Conservation (phyloP, 2,888 invertebrate genomes). For the Polydesmus complanatus region DNA sequence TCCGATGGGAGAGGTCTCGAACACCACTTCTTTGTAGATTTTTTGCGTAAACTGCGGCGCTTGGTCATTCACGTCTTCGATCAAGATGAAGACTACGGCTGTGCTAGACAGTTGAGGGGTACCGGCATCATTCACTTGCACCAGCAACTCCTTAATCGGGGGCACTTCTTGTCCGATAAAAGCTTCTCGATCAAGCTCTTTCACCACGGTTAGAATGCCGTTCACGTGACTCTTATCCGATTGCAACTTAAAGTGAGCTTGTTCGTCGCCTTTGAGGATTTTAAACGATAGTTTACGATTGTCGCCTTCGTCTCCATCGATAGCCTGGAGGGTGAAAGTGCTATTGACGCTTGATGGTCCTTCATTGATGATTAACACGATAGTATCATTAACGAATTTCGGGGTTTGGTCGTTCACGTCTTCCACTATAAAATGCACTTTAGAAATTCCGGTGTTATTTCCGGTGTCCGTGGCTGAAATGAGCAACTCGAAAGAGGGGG, state of each 20-base stretch:
- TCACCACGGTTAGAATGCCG: conserved; percentile 20
- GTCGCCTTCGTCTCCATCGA: conserved; percentile 26
- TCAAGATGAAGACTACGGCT: conserved; percentile 36
- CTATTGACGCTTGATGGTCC: conserved; percentile 22
- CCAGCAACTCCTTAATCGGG: conserved; percentile 3
- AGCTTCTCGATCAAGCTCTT: conserved; percentile 24
- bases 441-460: conserved; percentile 40
- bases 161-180: conserved; percentile 12
- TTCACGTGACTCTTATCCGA: conserved; percentile 10
- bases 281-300: conserved; percentile 25
- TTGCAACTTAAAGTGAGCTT: conserved; percentile 23
- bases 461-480: conserved; percentile 49
- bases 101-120: conserved; percentile 57
- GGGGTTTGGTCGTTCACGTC: conserved; percentile 76
- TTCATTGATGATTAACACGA: conserved; percentile 9
- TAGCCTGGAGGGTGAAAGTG: conserved; percentile 54
- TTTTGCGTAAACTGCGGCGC: conserved; percentile 18
- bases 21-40: conserved; percentile 16
- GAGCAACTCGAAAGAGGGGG: conserved; percentile 61
- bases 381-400: conserved; percentile 58
- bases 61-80: conserved; percentile 22
- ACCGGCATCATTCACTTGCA: conserved; percentile 50
- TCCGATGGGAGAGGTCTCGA: conserved; percentile 17
- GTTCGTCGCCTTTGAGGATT: conserved; percentile 24
- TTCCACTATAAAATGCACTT: conserved; percentile 57